Evolutionary conservation across 2,797 vertebrate genomes (phyloP).

Genomic region (Spatula clypeata): DNA sequence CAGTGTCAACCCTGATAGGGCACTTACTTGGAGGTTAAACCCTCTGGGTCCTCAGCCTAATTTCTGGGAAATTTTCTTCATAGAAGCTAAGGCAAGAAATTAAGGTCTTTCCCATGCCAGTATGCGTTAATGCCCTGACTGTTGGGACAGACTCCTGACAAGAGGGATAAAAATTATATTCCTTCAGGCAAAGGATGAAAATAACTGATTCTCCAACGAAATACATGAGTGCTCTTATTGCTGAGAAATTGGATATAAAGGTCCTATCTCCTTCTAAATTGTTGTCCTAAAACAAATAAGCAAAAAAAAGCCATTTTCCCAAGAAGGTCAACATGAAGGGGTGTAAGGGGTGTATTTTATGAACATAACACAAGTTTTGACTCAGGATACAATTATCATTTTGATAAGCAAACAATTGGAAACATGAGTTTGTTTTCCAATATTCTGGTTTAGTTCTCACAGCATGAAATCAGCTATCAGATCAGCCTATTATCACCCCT

Average conservation of each 20-base stretch:
- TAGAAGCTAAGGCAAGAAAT: neutral
- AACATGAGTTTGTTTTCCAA: neutral
- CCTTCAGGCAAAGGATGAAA: neutral
- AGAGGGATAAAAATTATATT: neutral
- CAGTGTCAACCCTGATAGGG: neutral
- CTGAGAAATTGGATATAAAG: no score
- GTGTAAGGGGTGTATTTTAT: no score
- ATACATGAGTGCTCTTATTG: no score
- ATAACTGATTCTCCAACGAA: neutral
- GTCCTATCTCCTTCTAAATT: neutral
- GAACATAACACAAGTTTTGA: neutral
- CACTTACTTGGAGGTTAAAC: neutral
- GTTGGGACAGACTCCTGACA: neutral
- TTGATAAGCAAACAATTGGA: neutral
- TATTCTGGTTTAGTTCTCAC: neutral
- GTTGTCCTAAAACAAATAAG: neutral
- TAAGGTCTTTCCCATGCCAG: neutral
- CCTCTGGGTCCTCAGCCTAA: neutral
- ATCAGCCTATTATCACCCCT: neutral
- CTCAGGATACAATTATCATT: neutral
- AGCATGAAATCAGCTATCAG: neutral
- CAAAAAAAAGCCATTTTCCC: neutral
- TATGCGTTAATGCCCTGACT: neutral
- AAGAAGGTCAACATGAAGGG: no score
- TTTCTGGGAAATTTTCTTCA: neutral